phyloP scores from a whole-genome alignment of 2,797 vertebrate genomes.

The Sebastes oblongus region DNA sequence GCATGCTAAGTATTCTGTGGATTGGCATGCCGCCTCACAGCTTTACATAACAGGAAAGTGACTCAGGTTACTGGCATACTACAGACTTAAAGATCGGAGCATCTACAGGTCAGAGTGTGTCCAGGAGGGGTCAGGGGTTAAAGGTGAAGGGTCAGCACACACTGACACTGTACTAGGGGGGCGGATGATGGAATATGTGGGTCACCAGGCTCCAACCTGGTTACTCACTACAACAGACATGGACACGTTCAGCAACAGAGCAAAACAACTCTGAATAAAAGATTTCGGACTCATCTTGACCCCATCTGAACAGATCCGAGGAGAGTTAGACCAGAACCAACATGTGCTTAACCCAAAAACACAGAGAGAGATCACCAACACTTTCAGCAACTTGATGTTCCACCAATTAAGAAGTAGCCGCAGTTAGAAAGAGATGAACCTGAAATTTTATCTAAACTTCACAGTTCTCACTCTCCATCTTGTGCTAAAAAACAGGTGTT shows the following conservation, averaged over 20 bases:
- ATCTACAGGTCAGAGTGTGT: conserved; percentile 50
- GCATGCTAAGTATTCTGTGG: not conserved
- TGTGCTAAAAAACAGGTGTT: not conserved
- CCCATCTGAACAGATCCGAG: not conserved
- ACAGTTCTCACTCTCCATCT: not conserved
- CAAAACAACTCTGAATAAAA: not conserved
- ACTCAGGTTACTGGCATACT: conserved; percentile 17
- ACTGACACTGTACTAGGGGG: conserved; percentile 50
- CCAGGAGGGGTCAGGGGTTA: conserved; percentile 41
- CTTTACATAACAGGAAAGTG: not conserved
- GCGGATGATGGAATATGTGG: conserved; percentile 39
- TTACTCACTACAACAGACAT: conserved; percentile 15
- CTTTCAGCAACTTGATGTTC: rapidly evolving
- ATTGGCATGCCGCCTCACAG: not conserved
- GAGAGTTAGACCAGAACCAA: not conserved
- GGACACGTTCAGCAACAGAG: conserved; percentile 2
- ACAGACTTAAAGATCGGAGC: conserved; percentile 33
- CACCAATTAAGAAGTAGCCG: too few relatives aligned
- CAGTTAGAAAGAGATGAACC: too few relatives aligned
- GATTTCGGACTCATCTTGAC: not conserved
- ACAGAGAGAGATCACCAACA: too few relatives aligned
- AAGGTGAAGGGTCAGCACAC: conserved; percentile 56
- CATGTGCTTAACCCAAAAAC: not conserved
- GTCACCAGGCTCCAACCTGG: conserved; percentile 34
- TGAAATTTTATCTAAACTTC: not conserved